Evolutionary conservation across 2,113 vertebrate genomes (phyloP).

Genomic region (Meriones unguiculatus): DNA sequence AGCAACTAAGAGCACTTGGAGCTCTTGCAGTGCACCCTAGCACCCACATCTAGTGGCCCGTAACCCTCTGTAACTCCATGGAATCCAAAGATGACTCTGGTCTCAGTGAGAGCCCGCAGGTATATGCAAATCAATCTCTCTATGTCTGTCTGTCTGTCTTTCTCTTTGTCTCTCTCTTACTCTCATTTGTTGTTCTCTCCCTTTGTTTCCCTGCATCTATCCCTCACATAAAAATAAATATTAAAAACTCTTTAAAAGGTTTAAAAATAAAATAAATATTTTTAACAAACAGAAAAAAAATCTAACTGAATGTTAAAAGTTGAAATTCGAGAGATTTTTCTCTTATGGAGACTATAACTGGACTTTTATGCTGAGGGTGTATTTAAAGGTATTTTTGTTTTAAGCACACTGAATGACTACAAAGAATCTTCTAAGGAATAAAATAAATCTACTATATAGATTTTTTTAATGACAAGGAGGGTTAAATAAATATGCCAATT

Average conservation of each 20-base stretch:
- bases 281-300: not conserved
- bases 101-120: not conserved
- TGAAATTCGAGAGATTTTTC: not conserved
- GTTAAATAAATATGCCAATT: not conserved
- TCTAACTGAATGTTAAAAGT: not conserved
- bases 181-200: not conserved
- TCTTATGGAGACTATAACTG: not conserved
- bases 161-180: not conserved
- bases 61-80: not conserved
- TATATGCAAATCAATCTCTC: not conserved
- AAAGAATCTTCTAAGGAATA: not conserved
- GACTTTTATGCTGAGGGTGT: not conserved
- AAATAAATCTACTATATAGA: not conserved
- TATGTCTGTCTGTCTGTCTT: not conserved
- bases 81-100: not conserved
- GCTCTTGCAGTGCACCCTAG: not conserved
- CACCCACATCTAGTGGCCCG: not conserved
- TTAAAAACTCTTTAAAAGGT: not conserved
- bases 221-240: not conserved
- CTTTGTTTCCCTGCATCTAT: not conserved
- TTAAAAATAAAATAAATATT: not conserved
- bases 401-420: not conserved
- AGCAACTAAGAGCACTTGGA: not conserved
- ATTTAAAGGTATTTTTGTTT: not conserved
- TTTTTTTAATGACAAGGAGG: not conserved